Evolutionary conservation across 2,888 invertebrate species (phyloP).

Genomic region (Scaptomyza reducta): DNA sequence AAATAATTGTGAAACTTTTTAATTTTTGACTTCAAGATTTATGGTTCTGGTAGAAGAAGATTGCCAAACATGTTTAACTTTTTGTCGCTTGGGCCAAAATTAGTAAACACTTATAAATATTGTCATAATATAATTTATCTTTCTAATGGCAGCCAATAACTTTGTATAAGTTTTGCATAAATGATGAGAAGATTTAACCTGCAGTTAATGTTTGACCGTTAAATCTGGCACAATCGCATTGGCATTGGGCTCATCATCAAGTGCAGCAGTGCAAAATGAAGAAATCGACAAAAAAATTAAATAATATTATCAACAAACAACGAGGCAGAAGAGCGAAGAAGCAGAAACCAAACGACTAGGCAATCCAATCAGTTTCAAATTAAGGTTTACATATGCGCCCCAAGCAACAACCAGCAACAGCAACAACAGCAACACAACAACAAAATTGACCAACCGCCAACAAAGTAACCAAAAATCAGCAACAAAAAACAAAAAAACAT

Average conservation of each 20-base stretch:
- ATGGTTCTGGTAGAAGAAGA: neutral
- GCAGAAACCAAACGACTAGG: constrained; percentile 39
- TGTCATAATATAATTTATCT: neutral
- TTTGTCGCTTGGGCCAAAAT: neutral
- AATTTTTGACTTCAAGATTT: constrained; percentile 2
- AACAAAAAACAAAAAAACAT: constrained; percentile 16
- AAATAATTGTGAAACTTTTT: constrained; percentile 20
- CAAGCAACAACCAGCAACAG: constrained; percentile 42
- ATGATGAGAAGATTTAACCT: neutral
- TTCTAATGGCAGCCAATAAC: too few species aligned
- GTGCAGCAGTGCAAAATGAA: constrained; percentile 43
- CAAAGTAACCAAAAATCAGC: constrained; percentile 46
- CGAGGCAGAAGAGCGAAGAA: constrained; percentile 13
- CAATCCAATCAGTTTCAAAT: constrained; percentile 78
- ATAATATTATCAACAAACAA: constrained; percentile 39
- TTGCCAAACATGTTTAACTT: constrained; percentile 2
- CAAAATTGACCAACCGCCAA: constrained; percentile 68
- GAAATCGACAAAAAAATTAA: constrained; percentile 33
- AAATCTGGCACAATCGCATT: constrained; percentile 1
- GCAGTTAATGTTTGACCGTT: neutral
- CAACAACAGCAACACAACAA: too few species aligned
- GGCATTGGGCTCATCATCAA: constrained; percentile 52
- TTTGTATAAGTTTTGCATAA: too few species aligned
- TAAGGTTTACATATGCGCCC: constrained; percentile 73
- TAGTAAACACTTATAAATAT: neutral